Base-by-base conservation (phyloP, 2,888 invertebrate genomes). In the Odontocolon sp. region DNA sequence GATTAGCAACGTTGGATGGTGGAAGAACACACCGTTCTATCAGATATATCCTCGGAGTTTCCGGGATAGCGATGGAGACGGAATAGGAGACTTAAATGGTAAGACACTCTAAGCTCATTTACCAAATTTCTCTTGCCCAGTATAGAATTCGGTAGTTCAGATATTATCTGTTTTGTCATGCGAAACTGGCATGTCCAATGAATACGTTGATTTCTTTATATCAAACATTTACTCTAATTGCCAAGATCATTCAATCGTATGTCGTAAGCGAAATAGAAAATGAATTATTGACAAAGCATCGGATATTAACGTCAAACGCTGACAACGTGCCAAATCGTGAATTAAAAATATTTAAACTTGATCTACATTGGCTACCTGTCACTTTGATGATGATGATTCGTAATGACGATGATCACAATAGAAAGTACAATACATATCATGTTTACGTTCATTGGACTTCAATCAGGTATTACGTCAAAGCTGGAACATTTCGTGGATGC, bases 401-500 rank as follows among this genome's bases (percentile, higher is more conserved):
- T n/a, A n/a, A n/a, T n/a, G n/a, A n/a, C n/a, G n/a, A n/a, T n/a
- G n/a, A n/a, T n/a, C n/a, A n/a, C n/a, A n/a, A n/a, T n/a, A n/a
- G n/a, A n/a, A n/a, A n/a, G n/a, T 8, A 11, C 28, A 28, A 63
- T 45, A 18, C 14, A 21, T 5, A 14, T 3, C n/a, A 2, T 28
- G 6, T 16, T 14, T 11, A 56, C 26, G n/a, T 14, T 23, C 16
- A 28, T 31, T 50, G 14, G 33, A 52, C 6, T 14, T 28, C 5
- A 14, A 28, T 57, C 42, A 93, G 93, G 94, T 4, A 93, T 94
- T 52, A 92, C 91, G 6, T 91, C 91, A 9, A 92, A 93, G 77
- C 76, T 94, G 64, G 92, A 93, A 6, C 94, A 96, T 83, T 92
- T 96, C 23, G 91, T 91, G 36, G 93, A 95, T 4, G 91, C 95